Percentiles rank a stretch among this genome's conserved stretches.
These are phyloP conservation scores for Vulpes ferrilata DNA, from an alignment of 2,113 vertebrate genomes.

Conservation along the genomic window DNA sequence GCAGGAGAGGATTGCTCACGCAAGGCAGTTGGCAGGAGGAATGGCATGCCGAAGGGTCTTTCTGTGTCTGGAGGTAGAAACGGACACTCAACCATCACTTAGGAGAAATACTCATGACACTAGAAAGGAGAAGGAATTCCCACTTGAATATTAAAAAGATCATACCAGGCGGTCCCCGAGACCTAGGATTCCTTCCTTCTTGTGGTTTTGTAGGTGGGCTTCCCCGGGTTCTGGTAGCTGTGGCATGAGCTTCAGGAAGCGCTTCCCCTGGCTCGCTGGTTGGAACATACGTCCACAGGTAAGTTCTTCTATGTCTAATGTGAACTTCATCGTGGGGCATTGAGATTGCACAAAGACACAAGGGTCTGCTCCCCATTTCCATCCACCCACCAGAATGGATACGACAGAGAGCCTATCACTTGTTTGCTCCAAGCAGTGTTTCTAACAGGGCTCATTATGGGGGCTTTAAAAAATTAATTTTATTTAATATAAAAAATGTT, in stretches of 20 bases:
- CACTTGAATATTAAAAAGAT: neutral
- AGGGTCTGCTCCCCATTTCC: neutral
- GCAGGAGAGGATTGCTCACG: neutral
- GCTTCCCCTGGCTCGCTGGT: neutral
- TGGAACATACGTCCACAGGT: neutral
- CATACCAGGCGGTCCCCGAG: fast-evolving
- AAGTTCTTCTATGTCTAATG: neutral
- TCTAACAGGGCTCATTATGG: neutral
- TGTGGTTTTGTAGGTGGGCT: neutral
- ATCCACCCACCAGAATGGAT: neutral
- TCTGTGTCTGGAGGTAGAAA: neutral
- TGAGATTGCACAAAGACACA: neutral
- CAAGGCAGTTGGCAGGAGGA: neutral
- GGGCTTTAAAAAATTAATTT: neutral
- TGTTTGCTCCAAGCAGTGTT: neutral
- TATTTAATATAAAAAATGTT: neutral
- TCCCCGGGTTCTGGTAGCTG: neutral
- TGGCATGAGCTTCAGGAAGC: neutral
- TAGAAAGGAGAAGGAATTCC: neutral
- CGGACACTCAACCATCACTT: neutral
- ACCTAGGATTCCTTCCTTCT: neutral
- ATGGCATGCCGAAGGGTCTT: neutral
- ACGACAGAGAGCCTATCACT: neutral
- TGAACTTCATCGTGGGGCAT: neutral
- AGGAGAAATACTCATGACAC: neutral